Conservation (phyloP, 2,113 vertebrate genomes). For the Acrocephalus kingi region DNA sequence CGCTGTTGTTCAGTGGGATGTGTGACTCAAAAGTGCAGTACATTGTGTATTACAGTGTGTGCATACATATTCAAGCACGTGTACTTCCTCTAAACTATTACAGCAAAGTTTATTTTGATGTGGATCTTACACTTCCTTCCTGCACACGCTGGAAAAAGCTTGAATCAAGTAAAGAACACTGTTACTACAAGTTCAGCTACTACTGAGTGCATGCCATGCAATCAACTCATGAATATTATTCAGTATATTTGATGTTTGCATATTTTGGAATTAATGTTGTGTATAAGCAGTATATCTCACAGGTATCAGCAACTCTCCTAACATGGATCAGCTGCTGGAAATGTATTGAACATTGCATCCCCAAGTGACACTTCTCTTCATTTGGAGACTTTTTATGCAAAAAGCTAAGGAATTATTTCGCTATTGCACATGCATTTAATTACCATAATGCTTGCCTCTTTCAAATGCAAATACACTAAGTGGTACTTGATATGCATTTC, state of each 20-base stretch:
- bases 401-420: not conserved
- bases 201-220: not conserved
- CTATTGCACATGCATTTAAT: not conserved
- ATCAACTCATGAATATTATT: not conserved
- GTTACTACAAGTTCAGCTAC: not conserved
- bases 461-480: slow-evolving; percentile 13
- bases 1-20: not conserved
- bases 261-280: slow-evolving; percentile 24
- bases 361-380: slow-evolving; percentile 1
- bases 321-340: not conserved
- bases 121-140: not conserved
- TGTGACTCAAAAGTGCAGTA: not conserved
- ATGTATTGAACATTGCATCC: not conserved
- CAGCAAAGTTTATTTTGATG: not conserved
- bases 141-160: not conserved
- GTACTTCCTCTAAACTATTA: not conserved
- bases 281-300: not conserved
- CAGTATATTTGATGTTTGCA: not conserved
- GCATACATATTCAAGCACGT: not conserved
- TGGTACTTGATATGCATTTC: slow-evolving; percentile 10
- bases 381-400: not conserved
- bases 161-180: not conserved
- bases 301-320: not conserved
- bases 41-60: not conserved
- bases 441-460: not conserved